Evolutionary conservation across 1,140 invertebrate species (phyloP), one percentile per base, ranked within the genome.

Genomic region (Bombus sibiricus): DNA sequence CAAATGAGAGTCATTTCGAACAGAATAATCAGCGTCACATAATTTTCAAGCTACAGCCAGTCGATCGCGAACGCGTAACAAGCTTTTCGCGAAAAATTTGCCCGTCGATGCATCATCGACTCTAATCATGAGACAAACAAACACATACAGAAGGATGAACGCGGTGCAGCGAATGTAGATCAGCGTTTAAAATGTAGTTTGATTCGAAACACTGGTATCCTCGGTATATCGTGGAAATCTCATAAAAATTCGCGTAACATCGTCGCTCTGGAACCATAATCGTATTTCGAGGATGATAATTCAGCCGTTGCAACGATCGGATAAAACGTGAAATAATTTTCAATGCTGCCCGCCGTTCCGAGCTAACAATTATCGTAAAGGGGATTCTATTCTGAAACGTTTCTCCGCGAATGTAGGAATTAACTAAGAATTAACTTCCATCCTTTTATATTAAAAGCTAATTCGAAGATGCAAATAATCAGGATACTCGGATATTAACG

Each of bases 321-420:
- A 32, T 76, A 68, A 78, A 84, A 84, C 82, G 75, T 84, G 82
- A 83, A 83, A 83, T 78, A 69, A 83, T 83, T 83, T 77, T 43
- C 82, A 83, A 83, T 39, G 64, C 47, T 10, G 9, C 5, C 22
- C 59, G 41, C 62, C n/a, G 18, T 47, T 41, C 18, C 22, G 32
- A 64, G 32, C 25, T 80, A 32, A 69, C 47, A 69, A 83, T 83
- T 78, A 78, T 78, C 47, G 64, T 69, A 32, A 69, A 78, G 13
- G 32, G 43, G 72, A 43, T 79, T 47, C 62, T 39, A 10, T 15
- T 22, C 12, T 13, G 9, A 43, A 79, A 47, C 37, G 18, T 25
- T 68, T 34, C 77, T 39, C 32, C 34, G 3, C 41, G 6, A 76
- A 62, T 28, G 22, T 59, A 8, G 12, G 5, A 59, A 15, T 76